Percentiles rank a stretch among this genome's conserved stretches.
Conservation (phyloP, 2,888 invertebrate species). For the Ochlodes sylvanus region DNA sequence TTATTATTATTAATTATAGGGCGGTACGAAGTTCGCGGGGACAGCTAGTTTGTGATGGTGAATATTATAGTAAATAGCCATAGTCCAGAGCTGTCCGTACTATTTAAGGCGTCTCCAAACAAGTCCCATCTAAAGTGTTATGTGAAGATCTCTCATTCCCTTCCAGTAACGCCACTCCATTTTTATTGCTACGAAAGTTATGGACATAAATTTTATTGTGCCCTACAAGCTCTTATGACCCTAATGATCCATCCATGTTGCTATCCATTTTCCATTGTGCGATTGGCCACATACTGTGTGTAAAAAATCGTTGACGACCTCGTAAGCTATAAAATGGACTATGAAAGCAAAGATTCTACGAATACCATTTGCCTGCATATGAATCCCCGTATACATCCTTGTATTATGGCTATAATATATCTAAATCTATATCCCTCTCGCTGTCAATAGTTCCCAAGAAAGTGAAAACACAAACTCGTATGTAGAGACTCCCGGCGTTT, state of each 20-base stretch:
- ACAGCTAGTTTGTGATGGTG: too few species aligned
- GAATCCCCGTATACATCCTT: not conserved
- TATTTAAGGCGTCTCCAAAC: too few species aligned
- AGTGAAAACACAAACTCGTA: constrained; percentile 18
- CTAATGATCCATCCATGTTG: not conserved
- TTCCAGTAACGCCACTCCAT: too few species aligned
- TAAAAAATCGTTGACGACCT: not conserved
- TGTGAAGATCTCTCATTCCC: too few species aligned
- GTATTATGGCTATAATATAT: not conserved
- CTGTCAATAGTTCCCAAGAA: constrained; percentile 29
- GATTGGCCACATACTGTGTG: not conserved
- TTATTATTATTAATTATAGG: too few species aligned
- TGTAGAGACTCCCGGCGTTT: not conserved
- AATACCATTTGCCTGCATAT: not conserved
- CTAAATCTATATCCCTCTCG: not conserved
- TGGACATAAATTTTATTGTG: not conserved
- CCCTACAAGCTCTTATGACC: not conserved
- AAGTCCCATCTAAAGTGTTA: too few species aligned
- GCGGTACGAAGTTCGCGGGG: too few species aligned
- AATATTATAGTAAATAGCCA: too few species aligned
- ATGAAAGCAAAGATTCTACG: not conserved
- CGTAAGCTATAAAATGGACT: not conserved
- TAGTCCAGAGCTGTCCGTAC: too few species aligned
- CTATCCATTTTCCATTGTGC: not conserved
- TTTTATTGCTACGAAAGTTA: too few species aligned